A percentile compares a stretch with the other conserved stretches of the same genome.
Conservation (phyloP, 1,140 invertebrate genomes). For the Pseudomyrmex gracilis region DNA sequence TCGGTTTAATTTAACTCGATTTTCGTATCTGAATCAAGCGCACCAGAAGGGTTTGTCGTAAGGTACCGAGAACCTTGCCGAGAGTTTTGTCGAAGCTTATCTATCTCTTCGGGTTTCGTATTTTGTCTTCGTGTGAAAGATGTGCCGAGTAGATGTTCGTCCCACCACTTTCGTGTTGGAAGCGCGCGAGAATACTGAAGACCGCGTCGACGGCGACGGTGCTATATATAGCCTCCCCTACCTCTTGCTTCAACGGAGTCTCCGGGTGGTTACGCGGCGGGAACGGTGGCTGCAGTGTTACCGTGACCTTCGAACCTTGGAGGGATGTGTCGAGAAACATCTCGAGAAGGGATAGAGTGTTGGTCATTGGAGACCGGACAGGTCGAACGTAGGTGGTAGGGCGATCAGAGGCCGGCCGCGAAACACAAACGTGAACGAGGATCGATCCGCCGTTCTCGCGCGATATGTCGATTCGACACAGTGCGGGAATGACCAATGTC, state of each 20-base stretch:
- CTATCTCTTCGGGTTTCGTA: no score
- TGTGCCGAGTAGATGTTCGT: background rate
- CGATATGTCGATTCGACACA: constrained; percentile 9
- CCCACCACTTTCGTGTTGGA: background rate
- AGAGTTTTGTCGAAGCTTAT: background rate
- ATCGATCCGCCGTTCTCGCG: constrained; percentile 44
- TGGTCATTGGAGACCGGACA: constrained; percentile 68
- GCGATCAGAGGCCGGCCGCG: constrained; percentile 54
- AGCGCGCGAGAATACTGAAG: constrained; percentile 71
- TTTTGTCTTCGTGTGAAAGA: no score
- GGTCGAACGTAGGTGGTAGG: constrained; percentile 60
- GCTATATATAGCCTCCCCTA: constrained; percentile 67
- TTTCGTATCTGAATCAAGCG: no score
- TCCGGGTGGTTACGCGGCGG: background rate
- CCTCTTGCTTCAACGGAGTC: background rate
- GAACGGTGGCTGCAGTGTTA: constrained; percentile 54
- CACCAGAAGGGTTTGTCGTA: no score
- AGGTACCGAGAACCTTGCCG: background rate
- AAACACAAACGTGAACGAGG: constrained; percentile 7
- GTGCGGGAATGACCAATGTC: constrained; percentile 34
- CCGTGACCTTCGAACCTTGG: constrained; percentile 80
- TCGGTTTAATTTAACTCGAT: no score
- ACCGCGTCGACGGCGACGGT: constrained; percentile 54
- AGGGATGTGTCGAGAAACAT: constrained; percentile 68
- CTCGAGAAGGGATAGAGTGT: constrained; percentile 67